A percentile compares a stretch with the other conserved stretches of the same genome.
Conservation (phyloP, 2,888 invertebrate species). For the Eristalis pertinax region DNA sequence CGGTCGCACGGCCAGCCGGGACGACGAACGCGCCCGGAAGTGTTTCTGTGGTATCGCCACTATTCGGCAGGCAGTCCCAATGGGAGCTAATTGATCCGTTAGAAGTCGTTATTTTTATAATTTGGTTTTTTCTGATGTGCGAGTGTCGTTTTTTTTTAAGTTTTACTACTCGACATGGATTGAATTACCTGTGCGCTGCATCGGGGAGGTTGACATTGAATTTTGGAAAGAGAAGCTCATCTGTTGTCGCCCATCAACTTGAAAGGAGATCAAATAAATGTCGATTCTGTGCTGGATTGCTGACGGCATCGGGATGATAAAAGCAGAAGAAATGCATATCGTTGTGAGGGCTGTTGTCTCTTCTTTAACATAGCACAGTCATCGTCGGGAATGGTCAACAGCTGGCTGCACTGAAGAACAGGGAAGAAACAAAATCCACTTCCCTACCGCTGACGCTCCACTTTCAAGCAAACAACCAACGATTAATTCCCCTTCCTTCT, state of each 20-base stretch:
- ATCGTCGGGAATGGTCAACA: too few species aligned
- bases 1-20: background rate
- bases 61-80: background rate
- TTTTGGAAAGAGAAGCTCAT: constrained; percentile 24
- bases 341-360: too few species aligned
- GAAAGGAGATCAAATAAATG: background rate
- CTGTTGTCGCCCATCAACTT: constrained; percentile 25
- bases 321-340: too few species aligned
- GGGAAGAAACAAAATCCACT: background rate
- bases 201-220: constrained; percentile 48
- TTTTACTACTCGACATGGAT: background rate
- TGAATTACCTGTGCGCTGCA: constrained; percentile 18
- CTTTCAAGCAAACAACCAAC: background rate
- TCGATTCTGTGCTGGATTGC: background rate
- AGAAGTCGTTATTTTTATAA: constrained; percentile 1
- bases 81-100: background rate
- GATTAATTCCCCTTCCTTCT: background rate
- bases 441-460: background rate
- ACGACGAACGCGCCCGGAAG: background rate
- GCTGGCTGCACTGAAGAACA: too few species aligned
- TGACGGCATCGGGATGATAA: too few species aligned
- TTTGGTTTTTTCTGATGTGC: background rate
- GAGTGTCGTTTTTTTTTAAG: background rate
- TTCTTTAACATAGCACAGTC: too few species aligned
- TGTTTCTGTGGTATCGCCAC: background rate